A percentile compares a stretch with the other conserved stretches of the same genome.
Conservation (phyloP, 2,797 vertebrate genomes). For the Echeneis naucrates region DNA sequence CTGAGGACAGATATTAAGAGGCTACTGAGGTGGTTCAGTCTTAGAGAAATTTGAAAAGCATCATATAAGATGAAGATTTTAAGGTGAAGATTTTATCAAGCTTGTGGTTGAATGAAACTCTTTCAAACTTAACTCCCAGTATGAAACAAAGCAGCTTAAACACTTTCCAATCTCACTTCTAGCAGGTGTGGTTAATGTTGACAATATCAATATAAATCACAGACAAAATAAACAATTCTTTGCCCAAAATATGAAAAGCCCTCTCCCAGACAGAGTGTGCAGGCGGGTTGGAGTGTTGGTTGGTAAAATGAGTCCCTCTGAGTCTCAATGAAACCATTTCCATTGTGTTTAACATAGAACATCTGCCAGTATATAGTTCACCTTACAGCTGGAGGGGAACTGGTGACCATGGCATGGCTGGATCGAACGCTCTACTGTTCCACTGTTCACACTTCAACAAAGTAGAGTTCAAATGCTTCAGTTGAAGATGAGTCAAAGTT, state of each 20-base stretch:
- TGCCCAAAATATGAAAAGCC: background rate
- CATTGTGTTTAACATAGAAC: constrained; percentile 45
- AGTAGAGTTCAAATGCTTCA: background rate
- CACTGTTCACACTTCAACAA: background rate
- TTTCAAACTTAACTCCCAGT: background rate
- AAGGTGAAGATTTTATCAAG: background rate
- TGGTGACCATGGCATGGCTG: background rate
- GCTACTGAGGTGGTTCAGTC: background rate
- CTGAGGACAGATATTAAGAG: constrained; percentile 10
- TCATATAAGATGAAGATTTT: too few relatives aligned
- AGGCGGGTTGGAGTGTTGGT: constrained; percentile 6
- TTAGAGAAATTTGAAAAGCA: background rate
- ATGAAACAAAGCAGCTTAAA: background rate
- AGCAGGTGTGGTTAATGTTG: background rate
- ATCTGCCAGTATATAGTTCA: constrained; percentile 43
- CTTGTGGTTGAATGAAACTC: background rate
- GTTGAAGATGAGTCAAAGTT: background rate
- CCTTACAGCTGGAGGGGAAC: constrained; percentile 18
- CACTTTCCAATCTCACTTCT: background rate
- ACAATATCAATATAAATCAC: background rate
- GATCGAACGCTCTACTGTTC: background rate
- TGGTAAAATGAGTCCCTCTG: constrained; percentile 30
- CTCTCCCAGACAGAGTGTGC: background rate
- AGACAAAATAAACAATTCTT: constrained; percentile 14
- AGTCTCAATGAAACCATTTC: constrained; percentile 39